phyloP scores from a whole-genome alignment of 2,888 invertebrate genomes.

The Drosophila buzzatii region DNA sequence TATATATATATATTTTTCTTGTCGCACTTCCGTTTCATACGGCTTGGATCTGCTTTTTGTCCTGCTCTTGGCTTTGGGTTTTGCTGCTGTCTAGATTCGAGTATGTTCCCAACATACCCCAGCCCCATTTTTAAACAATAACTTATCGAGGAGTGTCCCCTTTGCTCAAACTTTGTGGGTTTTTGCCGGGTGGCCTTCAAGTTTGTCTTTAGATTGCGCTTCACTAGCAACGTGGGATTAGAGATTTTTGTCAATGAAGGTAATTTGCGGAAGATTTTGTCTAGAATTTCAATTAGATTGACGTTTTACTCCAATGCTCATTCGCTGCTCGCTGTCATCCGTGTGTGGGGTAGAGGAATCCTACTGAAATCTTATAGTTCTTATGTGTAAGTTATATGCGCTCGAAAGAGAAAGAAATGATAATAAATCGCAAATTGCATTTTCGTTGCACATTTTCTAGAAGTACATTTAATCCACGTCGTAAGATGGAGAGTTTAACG shows the following conservation, averaged over 20 bases:
- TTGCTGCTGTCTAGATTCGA: slow-evolving; percentile 44
- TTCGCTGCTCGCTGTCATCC: slow-evolving; percentile 14
- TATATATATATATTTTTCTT: too few relatives aligned
- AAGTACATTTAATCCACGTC: background rate
- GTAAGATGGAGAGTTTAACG: too few relatives aligned
- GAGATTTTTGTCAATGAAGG: slow-evolving; percentile 85
- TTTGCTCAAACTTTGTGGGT: background rate
- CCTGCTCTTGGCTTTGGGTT: slow-evolving; percentile 10
- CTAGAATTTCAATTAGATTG: slow-evolving; percentile 85
- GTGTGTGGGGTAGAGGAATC: slow-evolving; percentile 3
- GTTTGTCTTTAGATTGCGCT: slow-evolving; percentile 67
- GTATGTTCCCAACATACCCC: slow-evolving; percentile 49
- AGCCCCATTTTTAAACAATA: slow-evolving; percentile 51
- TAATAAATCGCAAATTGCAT: background rate
- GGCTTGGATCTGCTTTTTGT: slow-evolving; percentile 18
- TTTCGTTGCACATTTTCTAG: background rate
- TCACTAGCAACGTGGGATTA: slow-evolving; percentile 74
- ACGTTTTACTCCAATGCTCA: slow-evolving; percentile 58
- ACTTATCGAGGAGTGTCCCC: slow-evolving; percentile 44
- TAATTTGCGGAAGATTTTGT: slow-evolving; percentile 85
- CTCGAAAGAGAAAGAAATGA: background rate
- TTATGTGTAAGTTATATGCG: background rate
- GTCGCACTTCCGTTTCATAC: slow-evolving; percentile 61
- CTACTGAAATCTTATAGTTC: background rate
- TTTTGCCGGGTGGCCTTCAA: slow-evolving; percentile 26